Base-by-base conservation (phyloP, 1,140 invertebrate species). In the Papilio polyxenes region DNA sequence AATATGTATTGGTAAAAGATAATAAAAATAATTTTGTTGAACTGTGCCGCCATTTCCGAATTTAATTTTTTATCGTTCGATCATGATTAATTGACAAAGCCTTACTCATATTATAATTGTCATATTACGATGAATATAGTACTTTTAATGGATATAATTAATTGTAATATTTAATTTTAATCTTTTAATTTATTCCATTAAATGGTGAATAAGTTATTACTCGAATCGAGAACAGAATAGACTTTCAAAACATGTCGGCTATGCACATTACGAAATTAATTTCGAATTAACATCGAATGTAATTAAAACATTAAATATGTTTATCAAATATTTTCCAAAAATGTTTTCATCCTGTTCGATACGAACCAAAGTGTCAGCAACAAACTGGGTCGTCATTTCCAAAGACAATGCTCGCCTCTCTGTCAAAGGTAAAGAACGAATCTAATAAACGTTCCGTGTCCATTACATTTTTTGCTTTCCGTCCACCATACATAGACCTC, bases 341-440 rank as follows among this genome's bases (percentile, higher is more conserved):
- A 69, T 10, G 13, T 69, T 37, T 15, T 31, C 31, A 37, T 72
- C 5, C 3, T 17, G 31, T 37, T 87, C 88, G 83, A 83, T 81
- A 74, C 75, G 75, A 77, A 87, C 86, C 84, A 76, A 85, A 88
- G 90, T 90, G 85, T 89, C 87, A 81, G 87, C 88, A 86, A 90
- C 85, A 89, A 88, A 88, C 88, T 86, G 82, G 84, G 86, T 83
- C 82, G 84, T 86, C 84, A 86, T 84, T 84, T 89, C 85, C 89
- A 90, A 92, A 93, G 90, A 93, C 90, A 93, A 92, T 91, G 88
- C 85, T 86, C 89, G 87, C 86, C 87, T 88, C 88, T 87, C 87
- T 87, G 90, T 91, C 90, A 92, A 92, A 93, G 89, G 92, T 93
- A 92, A 92, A 91, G 91, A 92, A 93, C 90, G 91, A 94, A 92